phyloP scores from a whole-genome alignment of 2,888 invertebrate species.

The Augochlorella aurata region DNA sequence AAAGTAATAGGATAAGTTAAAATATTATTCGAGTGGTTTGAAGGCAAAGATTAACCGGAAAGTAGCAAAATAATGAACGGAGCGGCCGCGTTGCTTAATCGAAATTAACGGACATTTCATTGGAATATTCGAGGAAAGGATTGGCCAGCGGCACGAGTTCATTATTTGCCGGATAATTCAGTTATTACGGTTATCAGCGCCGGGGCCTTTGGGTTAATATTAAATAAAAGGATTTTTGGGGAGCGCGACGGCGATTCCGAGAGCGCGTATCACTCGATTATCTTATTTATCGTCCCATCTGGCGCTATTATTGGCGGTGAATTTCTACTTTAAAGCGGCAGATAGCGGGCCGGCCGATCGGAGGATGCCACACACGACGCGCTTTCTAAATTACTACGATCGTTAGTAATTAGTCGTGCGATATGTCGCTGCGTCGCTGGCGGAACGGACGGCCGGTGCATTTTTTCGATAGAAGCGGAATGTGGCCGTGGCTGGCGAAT shows the following conservation, averaged over 20 bases:
- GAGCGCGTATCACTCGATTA: background rate
- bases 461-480: constrained; percentile 53
- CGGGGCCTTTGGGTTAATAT: background rate
- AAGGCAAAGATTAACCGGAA: too few relatives aligned
- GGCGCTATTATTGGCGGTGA: constrained; percentile 33
- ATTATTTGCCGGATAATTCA: background rate
- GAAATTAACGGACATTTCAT: background rate
- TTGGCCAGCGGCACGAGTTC: background rate
- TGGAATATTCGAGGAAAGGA: background rate
- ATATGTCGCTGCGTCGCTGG: constrained; percentile 30
- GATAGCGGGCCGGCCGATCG: constrained; percentile 20
- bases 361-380: constrained; percentile 52
- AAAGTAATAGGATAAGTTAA: too few relatives aligned
- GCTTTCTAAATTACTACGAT: constrained; percentile 40
- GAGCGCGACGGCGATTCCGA: background rate
- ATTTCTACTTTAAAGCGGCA: constrained; percentile 30
- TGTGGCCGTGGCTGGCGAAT: constrained; percentile 42
- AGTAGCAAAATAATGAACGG: too few relatives aligned
- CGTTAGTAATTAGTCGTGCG: constrained; percentile 59
- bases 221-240: background rate
- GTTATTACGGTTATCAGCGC: background rate
- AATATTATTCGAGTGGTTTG: too few relatives aligned
- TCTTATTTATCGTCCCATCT: constrained; percentile 35
- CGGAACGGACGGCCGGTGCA: constrained; percentile 13
- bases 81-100: too few relatives aligned